Evolutionary conservation across 2,113 vertebrate species (phyloP), one percentile per base, ranked within the genome.

Genomic region (Serilophus lunatus): DNA sequence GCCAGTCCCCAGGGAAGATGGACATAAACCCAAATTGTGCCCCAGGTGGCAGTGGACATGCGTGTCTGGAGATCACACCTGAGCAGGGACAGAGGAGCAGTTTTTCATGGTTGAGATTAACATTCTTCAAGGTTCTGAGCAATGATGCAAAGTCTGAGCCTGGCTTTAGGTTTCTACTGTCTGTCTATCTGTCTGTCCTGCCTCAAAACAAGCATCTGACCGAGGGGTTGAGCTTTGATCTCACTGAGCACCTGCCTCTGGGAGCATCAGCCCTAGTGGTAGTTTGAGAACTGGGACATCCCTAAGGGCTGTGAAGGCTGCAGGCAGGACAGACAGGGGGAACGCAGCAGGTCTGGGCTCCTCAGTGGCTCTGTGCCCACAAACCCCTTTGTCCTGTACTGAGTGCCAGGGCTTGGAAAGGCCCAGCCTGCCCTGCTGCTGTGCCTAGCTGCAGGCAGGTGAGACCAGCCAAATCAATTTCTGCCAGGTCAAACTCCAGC

Each of bases 181-280:
- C 69, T 42, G 36, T 44, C 44, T 16, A 11, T 33, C 81, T 78
- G 24, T 22, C 82, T 49, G 45, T 33, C 47, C 44, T 40, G 18
- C n/a, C 64, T 84, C 1, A 0, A 71, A 17, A 25, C 49, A 45
- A 65, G 20, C 31, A 12, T 38, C 66, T 7, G 1, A 9, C 40
- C 0, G 1, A 75, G 16, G 13, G 14, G 14, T 4, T 53, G 59
- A 4, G 1, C 9, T 81, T 42, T 22, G 5, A 17, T 69, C 40
- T n/a, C 68, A 49, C 45, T 13, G 28, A 88, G 72, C 83, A 88
- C 72, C 70, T 92, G 72, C n/a, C 2, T 2, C 40, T 29, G 26
- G 28, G 49, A 70, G 28, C 26, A 28, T 18, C 40, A 66, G 25
- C 76, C n/a, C 7, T n/a, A 2, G 83, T 4, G 20, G 10, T 49